Evolutionary conservation across 2,888 invertebrate species (phyloP).

Genomic region (Nudaria mundana): DNA sequence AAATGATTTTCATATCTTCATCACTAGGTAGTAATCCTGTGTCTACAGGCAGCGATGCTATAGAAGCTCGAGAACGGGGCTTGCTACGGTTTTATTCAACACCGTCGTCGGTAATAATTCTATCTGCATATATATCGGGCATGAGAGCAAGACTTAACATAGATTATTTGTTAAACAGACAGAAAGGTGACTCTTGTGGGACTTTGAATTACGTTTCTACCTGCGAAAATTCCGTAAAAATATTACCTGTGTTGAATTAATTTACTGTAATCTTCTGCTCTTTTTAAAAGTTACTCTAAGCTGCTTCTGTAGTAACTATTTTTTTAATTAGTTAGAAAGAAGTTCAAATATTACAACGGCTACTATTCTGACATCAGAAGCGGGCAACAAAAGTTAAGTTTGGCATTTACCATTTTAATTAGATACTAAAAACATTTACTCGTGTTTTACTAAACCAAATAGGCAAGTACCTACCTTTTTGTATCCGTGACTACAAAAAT

Average conservation of each 20-base stretch:
- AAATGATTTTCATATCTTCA: conserved; percentile 65
- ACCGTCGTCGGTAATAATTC: conserved; percentile 55
- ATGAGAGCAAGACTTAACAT: conserved; percentile 26
- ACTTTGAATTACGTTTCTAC: not conserved
- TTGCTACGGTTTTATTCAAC: conserved; percentile 56
- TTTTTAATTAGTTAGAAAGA: too few species aligned
- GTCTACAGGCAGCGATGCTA: conserved; percentile 5
- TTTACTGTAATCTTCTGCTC: not conserved
- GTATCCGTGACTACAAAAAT: too few species aligned
- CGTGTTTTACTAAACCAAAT: too few species aligned
- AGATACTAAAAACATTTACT: too few species aligned
- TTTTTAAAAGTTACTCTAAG: too few species aligned
- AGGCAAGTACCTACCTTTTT: too few species aligned
- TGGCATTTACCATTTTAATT: too few species aligned
- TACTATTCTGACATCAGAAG: too few species aligned
- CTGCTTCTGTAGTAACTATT: too few species aligned
- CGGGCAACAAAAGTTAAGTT: too few species aligned
- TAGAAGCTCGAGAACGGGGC: conserved; percentile 22
- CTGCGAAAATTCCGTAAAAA: not conserved
- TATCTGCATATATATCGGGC: conserved; percentile 64
- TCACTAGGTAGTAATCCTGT: conserved; percentile 48
- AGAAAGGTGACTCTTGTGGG: conserved; percentile 12
- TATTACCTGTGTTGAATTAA: not conserved
- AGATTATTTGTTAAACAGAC: conserved; percentile 28
- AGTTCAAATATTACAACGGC: too few species aligned